phyloP scores from a whole-genome alignment of 30 jellyfish, hydroid and myxozoan species.

The Rhopilema esculentum region DNA sequence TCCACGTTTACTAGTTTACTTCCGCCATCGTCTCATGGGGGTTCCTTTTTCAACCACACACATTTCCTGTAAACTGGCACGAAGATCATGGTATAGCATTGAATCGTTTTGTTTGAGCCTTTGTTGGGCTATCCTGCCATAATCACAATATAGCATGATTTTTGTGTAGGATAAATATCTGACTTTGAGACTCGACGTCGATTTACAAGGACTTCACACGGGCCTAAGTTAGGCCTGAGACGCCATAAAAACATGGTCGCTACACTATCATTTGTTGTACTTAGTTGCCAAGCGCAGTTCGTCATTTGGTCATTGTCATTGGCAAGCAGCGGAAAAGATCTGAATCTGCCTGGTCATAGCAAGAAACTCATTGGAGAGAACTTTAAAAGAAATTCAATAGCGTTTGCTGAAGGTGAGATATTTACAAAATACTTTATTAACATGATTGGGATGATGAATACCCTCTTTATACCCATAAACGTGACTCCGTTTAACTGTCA shows the following conservation, averaged over 20 bases:
- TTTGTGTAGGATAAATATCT: not conserved
- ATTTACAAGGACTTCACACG: not conserved
- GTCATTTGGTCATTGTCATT: not conserved
- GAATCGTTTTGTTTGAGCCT: not conserved
- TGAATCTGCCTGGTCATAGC: not conserved
- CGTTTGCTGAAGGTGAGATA: not conserved
- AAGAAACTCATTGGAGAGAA: not conserved
- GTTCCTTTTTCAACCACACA: slow-evolving; percentile 7
- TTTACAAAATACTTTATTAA: not conserved
- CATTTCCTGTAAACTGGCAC: not conserved
- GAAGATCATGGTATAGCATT: not conserved
- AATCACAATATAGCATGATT: not conserved
- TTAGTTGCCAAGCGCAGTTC: not conserved
- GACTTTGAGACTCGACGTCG: not conserved
- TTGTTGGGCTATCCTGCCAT: not conserved
- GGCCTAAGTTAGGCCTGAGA: not conserved
- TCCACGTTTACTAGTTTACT: not conserved
- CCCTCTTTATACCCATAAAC: not conserved
- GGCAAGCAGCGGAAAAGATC: not conserved
- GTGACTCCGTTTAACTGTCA: not conserved
- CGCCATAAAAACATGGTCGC: not conserved
- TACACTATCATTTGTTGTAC: not conserved
- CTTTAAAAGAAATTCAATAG: not conserved
- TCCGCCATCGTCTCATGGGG: slow-evolving; percentile 16
- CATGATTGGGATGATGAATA: too few species aligned